Conservation (phyloP, 2,797 vertebrate species). For the Tangara arthus region DNA sequence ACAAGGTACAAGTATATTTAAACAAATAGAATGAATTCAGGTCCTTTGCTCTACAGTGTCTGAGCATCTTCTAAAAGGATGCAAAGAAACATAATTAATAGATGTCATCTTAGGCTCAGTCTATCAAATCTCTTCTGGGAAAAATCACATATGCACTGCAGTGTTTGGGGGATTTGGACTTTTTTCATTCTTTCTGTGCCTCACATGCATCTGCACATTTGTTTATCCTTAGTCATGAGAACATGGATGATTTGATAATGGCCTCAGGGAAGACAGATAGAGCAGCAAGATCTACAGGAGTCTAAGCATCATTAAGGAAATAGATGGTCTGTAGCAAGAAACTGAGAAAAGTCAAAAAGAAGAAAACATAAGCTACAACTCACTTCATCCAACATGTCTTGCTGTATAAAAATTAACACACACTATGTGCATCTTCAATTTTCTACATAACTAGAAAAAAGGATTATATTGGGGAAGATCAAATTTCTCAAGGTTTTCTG, state of each 20-base stretch:
- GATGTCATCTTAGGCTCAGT: not conserved
- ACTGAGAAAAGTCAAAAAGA: not conserved
- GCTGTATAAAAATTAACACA: not conserved
- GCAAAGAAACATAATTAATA: not conserved
- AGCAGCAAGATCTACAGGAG: not conserved
- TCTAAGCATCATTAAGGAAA: not conserved
- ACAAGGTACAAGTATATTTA: not conserved
- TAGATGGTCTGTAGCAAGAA: not conserved
- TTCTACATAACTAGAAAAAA: not conserved
- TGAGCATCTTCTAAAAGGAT: not conserved
- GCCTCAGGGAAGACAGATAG: not conserved
- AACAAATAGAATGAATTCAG: not conserved
- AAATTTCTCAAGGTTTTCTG: not conserved
- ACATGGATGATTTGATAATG: not conserved
- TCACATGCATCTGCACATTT: not conserved
- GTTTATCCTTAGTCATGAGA: conserved; percentile 22
- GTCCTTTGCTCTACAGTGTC: not conserved
- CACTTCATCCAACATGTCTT: not conserved
- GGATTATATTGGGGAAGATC: not conserved
- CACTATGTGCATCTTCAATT: not conserved
- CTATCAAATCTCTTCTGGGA: not conserved
- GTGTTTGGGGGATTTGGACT: not conserved
- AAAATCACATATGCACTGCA: not conserved
- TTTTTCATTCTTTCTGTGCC: not conserved
- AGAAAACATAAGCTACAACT: not conserved